Percentiles rank a stretch among this genome's conserved stretches.
These are phyloP conservation scores for Mellivora capensis DNA, from an alignment of 2,113 vertebrate species.

Conservation along the genomic window DNA sequence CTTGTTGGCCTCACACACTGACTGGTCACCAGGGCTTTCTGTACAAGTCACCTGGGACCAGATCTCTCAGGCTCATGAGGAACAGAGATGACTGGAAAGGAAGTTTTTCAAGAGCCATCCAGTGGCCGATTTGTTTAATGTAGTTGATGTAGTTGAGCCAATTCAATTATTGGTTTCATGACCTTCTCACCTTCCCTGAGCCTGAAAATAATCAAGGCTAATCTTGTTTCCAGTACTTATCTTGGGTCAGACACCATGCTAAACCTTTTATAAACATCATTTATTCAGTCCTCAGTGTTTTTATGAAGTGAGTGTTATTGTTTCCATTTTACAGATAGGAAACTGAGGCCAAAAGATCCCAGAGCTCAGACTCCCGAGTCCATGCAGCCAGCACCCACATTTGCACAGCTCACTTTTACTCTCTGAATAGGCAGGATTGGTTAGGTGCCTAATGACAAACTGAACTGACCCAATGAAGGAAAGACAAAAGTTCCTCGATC, in stretches of 20 bases:
- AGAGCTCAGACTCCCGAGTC: not conserved
- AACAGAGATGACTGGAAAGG: not conserved
- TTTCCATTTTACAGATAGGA: not conserved
- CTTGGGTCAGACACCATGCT: not conserved
- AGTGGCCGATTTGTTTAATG: not conserved
- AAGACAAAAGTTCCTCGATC: not conserved
- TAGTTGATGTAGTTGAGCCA: not conserved
- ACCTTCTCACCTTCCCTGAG: not conserved
- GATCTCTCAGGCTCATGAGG: not conserved
- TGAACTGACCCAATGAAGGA: not conserved
- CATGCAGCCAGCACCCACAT: not conserved
- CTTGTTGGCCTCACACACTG: too few species aligned
- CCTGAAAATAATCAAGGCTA: not conserved
- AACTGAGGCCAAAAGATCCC: not conserved
- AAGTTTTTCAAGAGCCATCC: not conserved
- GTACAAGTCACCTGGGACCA: accelerated
- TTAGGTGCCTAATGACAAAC: not conserved
- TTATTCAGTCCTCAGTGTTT: not conserved
- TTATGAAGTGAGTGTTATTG: not conserved
- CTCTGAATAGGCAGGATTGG: not conserved
- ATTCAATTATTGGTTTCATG: not conserved
- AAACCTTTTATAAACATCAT: not conserved
- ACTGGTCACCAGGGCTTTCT: not conserved
- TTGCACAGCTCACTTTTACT: not conserved
- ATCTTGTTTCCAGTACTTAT: not conserved